Conservation (phyloP, 2,888 invertebrate genomes). For the Pammene aurita region DNA sequence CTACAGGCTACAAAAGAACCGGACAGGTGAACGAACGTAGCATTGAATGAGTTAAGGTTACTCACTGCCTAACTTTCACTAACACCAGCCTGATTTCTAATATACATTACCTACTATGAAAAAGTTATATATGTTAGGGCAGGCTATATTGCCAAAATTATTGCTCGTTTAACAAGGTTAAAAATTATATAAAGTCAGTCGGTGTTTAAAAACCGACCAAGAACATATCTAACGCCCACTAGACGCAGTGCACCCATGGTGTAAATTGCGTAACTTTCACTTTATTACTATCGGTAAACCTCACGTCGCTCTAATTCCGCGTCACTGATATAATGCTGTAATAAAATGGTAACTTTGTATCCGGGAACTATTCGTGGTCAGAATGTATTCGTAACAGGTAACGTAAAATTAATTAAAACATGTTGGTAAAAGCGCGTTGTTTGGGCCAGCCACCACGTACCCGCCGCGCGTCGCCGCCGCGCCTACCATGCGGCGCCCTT, state of each 20-base stretch:
- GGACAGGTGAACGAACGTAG: too few species aligned
- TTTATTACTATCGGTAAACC: background rate
- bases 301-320: background rate
- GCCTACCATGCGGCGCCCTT: conserved; percentile 63
- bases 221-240: background rate
- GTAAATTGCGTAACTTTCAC: conserved; percentile 4
- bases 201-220: too few species aligned
- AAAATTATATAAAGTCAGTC: too few species aligned
- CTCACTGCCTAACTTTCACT: too few species aligned
- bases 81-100: too few species aligned
- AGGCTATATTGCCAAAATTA: too few species aligned
- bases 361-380: conserved; percentile 64
- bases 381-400: conserved; percentile 57
- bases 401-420: conserved; percentile 69
- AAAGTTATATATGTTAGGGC: too few species aligned
- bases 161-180: too few species aligned
- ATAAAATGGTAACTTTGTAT: conserved; percentile 43
- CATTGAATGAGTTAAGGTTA: too few species aligned
- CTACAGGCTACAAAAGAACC: too few species aligned
- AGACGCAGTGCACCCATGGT: background rate
- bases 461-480: conserved; percentile 31
- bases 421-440: conserved; percentile 58
- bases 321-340: conserved; percentile 7
- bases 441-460: conserved; percentile 32
- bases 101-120: too few species aligned